phyloP scores from a whole-genome alignment of 2,113 vertebrate genomes.

The Ctenodactylus gundi region DNA sequence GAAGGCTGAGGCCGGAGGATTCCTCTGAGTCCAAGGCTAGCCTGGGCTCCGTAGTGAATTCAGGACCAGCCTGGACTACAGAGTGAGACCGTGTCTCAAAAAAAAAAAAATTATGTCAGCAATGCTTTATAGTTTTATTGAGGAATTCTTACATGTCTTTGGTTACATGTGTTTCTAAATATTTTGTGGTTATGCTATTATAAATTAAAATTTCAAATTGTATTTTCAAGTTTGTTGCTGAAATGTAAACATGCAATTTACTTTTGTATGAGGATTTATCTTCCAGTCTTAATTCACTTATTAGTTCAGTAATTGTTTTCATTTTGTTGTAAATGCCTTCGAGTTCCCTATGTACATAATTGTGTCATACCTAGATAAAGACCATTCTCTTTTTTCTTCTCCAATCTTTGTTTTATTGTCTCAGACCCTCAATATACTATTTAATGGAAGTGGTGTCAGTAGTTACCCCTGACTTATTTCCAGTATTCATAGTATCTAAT shows the following conservation, averaged over 20 bases:
- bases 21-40: too few relatives aligned
- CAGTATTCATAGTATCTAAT: background rate
- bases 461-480: background rate
- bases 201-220: conserved; percentile 41
- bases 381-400: conserved; percentile 10
- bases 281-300: conserved; percentile 13
- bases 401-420: background rate
- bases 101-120: too few relatives aligned
- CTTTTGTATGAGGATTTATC: conserved; percentile 41
- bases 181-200: conserved; percentile 11
- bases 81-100: too few relatives aligned
- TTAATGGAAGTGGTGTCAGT: background rate
- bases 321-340: background rate
- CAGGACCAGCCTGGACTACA: too few relatives aligned
- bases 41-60: too few relatives aligned
- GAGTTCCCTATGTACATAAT: background rate
- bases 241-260: conserved; percentile 31
- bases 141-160: conserved; percentile 8
- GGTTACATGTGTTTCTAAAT: conserved; percentile 55
- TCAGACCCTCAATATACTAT: background rate
- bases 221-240: conserved; percentile 42
- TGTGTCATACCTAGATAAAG: background rate
- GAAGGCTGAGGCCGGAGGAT: too few relatives aligned
- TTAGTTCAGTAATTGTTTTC: background rate
- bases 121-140: background rate